Conservation (phyloP, 2,797 vertebrate genomes). For the Acanthornis magna region DNA sequence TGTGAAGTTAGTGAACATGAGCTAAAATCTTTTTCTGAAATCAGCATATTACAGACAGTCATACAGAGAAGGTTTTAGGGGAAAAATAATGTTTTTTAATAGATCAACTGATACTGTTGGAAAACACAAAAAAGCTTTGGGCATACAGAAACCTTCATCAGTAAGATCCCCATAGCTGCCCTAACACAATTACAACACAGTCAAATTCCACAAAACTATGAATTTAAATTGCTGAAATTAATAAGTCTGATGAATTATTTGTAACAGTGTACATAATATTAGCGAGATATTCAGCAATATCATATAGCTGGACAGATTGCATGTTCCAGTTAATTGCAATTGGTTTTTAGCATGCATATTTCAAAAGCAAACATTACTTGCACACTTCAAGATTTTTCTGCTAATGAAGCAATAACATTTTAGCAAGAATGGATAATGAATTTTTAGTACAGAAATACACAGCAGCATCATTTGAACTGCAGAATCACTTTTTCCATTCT, state of each 20-base stretch:
- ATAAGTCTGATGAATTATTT: constrained; percentile 21
- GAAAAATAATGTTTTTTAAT: neutral
- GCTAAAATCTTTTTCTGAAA: neutral
- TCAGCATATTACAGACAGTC: neutral
- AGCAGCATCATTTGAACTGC: neutral
- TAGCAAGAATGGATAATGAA: neutral
- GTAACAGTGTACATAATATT: neutral
- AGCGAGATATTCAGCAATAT: constrained; percentile 17
- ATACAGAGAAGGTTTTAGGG: neutral
- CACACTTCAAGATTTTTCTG: neutral
- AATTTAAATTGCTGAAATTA: neutral
- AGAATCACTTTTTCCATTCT: constrained; percentile 22
- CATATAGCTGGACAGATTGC: constrained; percentile 12
- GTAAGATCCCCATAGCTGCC: neutral
- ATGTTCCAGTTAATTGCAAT: constrained; percentile 38
- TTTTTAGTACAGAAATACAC: neutral
- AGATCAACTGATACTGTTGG: neutral
- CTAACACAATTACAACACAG: neutral
- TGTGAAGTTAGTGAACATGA: rapidly evolving
- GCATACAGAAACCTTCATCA: neutral
- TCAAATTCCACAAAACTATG: neutral
- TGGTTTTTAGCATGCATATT: constrained; percentile 30
- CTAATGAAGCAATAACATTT: constrained; percentile 20
- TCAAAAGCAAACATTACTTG: constrained; percentile 11
- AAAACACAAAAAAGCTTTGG: neutral